Evolutionary conservation across 2,113 vertebrate species (phyloP).

Genomic region (Callionymus lyra): DNA sequence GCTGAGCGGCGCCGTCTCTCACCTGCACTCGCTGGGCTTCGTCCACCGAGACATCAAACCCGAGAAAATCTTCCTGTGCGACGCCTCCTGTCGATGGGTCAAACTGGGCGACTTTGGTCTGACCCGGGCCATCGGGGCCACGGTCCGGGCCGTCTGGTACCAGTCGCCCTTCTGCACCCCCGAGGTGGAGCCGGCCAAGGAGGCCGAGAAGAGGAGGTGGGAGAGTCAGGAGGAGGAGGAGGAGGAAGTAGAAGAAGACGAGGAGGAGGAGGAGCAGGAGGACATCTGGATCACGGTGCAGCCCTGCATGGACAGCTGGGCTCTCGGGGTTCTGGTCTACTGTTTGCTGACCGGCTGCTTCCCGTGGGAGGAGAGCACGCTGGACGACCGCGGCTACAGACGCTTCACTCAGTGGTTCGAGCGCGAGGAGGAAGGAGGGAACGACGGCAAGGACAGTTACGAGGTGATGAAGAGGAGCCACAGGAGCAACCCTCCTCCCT

Average conservation of each 20-base stretch:
- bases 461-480: constrained; percentile 23
- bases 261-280: constrained; percentile 43
- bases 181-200: constrained; percentile 67
- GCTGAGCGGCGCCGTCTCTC: constrained; percentile 76
- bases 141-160: constrained; percentile 63
- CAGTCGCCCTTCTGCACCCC: constrained; percentile 80
- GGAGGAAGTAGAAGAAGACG: constrained; percentile 12
- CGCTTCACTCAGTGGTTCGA: constrained; percentile 73
- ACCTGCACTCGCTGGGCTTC: constrained; percentile 79
- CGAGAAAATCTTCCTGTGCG: constrained; percentile 86
- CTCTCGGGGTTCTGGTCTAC: constrained; percentile 78
- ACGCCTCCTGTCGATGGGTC: constrained; percentile 71
- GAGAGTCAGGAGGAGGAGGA: constrained; percentile 5
- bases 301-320: constrained; percentile 79
- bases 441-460: constrained; percentile 8
- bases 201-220: constrained; percentile 17
- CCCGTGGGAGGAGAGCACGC: constrained; percentile 77
- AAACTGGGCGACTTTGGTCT: constrained; percentile 86
- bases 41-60: constrained; percentile 89
- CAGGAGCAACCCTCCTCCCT: constrained; percentile 45
- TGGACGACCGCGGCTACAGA: constrained; percentile 66
- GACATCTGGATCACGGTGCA: constrained; percentile 68
- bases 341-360: constrained; percentile 77
- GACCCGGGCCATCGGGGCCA: constrained; percentile 64
- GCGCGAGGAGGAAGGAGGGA: constrained; percentile 3